These are phyloP conservation scores for Syrphus vitripennis DNA, from an alignment of 2,888 invertebrate genomes.

Conservation along the genomic window DNA sequence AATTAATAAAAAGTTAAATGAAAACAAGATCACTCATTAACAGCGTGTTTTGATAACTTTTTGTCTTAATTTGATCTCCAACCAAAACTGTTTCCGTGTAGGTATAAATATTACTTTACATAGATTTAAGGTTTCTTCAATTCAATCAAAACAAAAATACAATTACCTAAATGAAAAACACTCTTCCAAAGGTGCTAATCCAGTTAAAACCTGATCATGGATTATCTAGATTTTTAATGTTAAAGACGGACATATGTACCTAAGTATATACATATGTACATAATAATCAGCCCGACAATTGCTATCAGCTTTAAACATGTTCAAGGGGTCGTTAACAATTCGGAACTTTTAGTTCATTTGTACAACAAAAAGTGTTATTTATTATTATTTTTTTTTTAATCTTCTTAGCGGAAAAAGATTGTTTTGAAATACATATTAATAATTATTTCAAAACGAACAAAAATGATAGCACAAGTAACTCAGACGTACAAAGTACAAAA, in stretches of 20 bases:
- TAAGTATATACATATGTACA: not conserved
- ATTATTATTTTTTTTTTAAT: not conserved
- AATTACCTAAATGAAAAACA: not conserved
- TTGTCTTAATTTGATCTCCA: not conserved
- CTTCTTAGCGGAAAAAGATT: not conserved
- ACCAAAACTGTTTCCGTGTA: not conserved
- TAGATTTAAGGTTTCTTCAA: not conserved
- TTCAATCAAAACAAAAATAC: not conserved
- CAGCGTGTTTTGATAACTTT: not conserved
- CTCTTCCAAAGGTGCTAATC: not conserved
- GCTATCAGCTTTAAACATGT: not conserved
- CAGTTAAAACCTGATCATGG: not conserved
- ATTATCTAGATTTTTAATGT: no score
- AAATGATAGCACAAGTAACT: slow-evolving; percentile 30
- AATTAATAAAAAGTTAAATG: not conserved
- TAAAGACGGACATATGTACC: not conserved
- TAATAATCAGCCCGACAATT: not conserved
- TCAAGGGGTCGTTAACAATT: slow-evolving; percentile 15
- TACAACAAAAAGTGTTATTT: not conserved
- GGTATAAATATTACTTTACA: no score
- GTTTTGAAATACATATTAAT: slow-evolving; percentile 1
- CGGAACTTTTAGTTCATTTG: not conserved
- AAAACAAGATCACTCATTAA: not conserved
- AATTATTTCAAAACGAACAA: not conserved
- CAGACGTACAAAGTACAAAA: slow-evolving; percentile 62